Conservation (phyloP, 1,140 invertebrate genomes). For the Euura saliciscinereae region DNA sequence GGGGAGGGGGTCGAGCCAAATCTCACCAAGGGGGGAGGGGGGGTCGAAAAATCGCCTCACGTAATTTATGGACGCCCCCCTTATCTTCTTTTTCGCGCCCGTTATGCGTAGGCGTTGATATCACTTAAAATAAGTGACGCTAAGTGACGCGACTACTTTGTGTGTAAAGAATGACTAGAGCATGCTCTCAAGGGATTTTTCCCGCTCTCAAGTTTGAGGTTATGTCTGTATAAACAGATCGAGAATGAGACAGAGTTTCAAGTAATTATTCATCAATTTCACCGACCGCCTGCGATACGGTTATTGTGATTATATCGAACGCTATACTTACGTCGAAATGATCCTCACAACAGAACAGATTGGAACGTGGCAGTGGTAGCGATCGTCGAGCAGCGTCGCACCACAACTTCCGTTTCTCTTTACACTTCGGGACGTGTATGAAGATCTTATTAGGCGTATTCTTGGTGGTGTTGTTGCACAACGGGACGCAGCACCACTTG, state of each 20-base stretch:
- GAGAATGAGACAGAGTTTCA: neutral
- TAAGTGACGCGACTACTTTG: no score
- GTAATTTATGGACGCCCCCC: no score
- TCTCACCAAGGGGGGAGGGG: no score
- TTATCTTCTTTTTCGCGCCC: no score
- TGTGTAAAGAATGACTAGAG: no score
- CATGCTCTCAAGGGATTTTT: no score
- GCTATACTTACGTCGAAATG: neutral
- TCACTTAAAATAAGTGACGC: no score
- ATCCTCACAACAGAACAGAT: neutral
- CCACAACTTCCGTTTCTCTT: neutral
- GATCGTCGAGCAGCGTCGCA: neutral
- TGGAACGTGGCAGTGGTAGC: neutral
- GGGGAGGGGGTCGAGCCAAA: neutral
- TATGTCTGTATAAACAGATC: neutral
- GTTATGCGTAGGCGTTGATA: no score
- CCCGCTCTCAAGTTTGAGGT: neutral
- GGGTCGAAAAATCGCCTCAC: no score
- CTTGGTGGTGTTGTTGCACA: neutral
- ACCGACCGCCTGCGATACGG: neutral
- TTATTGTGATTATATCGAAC: neutral
- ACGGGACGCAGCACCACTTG: neutral
- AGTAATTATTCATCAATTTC: neutral
- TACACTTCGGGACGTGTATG: neutral
- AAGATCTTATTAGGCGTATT: neutral